Evolutionary conservation across 2,113 vertebrate genomes (phyloP), one percentile per base, ranked within the genome.

Genomic region (Thryonomys swinderianus): DNA sequence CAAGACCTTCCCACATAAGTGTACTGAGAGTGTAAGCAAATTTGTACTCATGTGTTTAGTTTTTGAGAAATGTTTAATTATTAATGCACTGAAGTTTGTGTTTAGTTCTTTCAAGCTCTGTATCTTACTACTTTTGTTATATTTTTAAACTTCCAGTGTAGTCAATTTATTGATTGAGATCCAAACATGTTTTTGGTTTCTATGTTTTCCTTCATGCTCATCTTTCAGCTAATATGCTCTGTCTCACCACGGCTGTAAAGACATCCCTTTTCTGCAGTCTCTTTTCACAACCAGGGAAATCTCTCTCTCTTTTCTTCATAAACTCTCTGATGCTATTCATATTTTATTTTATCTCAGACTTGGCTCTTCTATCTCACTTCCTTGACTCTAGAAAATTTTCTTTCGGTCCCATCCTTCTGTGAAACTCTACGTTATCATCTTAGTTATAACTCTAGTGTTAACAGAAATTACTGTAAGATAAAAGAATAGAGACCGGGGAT

Each of bases 51-150:
- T 14, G 59, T 55, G 13, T 80, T 90, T 17, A n/a, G n/a, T 17
- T 90, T 95, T 82, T 21, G 25, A 88, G 34, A 93, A 95, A 37
- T 25, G 7, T 21, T 42, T 87, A 57, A 32, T 30, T 86, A 67
- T 59, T 90, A 5, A 62, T 27, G 14, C 30, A 71, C 6, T 6
- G 18, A 81, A 83, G 34, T 25, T 88, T 3, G 30, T 14, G 76
- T 85, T 30, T 74, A 7, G 6, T 40, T 1, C 6, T n/a, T 94
- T 87, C 27, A 37, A 67, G 34, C 0, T 84, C 74, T 73, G 2
- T 91, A 6, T 88, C 42, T 40, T 69, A 67, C 7, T 74, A n/a
- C 12, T 89, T 4, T 7, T 66, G 69, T 69, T 81, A 17, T 20
- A 23, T 89, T 89, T 76, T 85, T 90, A 76, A 66, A 20, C 20